These are phyloP conservation scores for Boloria selene DNA, from an alignment of 2,888 invertebrate species.

Conservation along the genomic window DNA sequence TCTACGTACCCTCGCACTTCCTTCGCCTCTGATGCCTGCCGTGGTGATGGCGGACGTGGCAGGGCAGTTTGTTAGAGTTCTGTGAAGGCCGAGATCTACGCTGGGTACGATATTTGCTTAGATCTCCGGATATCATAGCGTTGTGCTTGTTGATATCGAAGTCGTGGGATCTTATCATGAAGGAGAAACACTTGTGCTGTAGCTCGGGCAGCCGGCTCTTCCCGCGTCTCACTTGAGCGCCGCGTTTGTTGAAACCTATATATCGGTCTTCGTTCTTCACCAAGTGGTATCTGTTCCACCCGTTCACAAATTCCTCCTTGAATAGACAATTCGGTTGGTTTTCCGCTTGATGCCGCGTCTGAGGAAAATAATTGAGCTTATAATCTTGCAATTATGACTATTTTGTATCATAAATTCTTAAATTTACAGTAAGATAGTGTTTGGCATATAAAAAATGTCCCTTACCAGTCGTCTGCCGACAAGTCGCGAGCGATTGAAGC, in stretches of 20 bases:
- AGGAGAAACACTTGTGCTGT: conserved; percentile 83
- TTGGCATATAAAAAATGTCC: conserved; percentile 17
- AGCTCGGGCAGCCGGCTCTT: conserved; percentile 68
- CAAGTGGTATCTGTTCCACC: conserved; percentile 85
- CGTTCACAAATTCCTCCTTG: conserved; percentile 84
- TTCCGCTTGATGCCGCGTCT: conserved; percentile 82
- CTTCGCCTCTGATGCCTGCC: conserved; percentile 73
- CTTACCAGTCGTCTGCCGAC: conserved; percentile 86
- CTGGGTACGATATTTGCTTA: conserved; percentile 71
- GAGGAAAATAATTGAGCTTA: conserved; percentile 48
- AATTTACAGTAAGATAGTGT: no score
- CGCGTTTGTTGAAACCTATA: conserved; percentile 85
- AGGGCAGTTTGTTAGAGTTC: conserved; percentile 69
- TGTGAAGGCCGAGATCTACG: conserved; percentile 68
- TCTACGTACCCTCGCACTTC: conserved; percentile 78
- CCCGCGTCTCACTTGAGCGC: conserved; percentile 78
- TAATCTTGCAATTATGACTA: conserved; percentile 1
- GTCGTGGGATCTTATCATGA: conserved; percentile 84
- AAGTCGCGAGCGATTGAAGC: conserved; percentile 89
- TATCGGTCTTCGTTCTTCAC: conserved; percentile 83
- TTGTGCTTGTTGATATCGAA: conserved; percentile 85
- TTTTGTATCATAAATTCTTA: not conserved
- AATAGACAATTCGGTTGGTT: conserved; percentile 84
- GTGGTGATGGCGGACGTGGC: conserved; percentile 75
- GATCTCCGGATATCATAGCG: conserved; percentile 76